Base-by-base conservation (phyloP, 1,140 invertebrate genomes). In the Rhysida immarginata region DNA sequence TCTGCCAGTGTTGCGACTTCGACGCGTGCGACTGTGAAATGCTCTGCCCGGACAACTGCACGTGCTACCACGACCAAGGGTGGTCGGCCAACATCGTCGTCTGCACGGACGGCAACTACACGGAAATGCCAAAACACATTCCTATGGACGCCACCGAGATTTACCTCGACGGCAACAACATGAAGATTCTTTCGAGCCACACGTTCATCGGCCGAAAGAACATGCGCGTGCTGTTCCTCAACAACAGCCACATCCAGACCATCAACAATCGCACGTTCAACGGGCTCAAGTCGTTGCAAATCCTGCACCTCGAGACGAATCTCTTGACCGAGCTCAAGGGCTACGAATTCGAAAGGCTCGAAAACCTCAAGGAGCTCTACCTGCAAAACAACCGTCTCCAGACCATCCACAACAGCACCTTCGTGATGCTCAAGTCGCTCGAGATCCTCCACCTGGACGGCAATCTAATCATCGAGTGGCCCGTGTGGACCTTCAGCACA, bases 1-100 rank as follows among this genome's bases (percentile, higher is more conserved):
- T 92, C 46, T 95, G 90, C 66, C 87, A 90, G 63, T 95, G 90
- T 71, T 94, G 90, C 66, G 89, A 94, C 63, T 93, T 90, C 67
- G 88, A 93, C 67, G 88, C 87, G 48, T 95, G 90, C 69, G 90
- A 94, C 69, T 94, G 90, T 71, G 87, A 92, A 72, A 93, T 93
- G 87, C 90, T 84, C 2, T 95, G 89, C 64, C 90, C 90, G 1
- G 78, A 79, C 58, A 88, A 90, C 65, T 95, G 89, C 72, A 84
- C 84, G 57, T 95, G 89, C 66, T 93, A 90, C 69, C 86, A 93
- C 65, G 88, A 93, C 69, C 84, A 89, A 65, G 85, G 84, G 16
- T 93, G 88, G 87, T 83, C 83, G 26, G 85, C 87, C 11, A 94
- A 94, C 69, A 84, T 93, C 26, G 88, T 94, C 2, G 88, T 92